A percentile compares a stretch with the other conserved stretches of the same genome.
Conservation (phyloP, 2,888 invertebrate species). For the Orthonevra nobilis region DNA sequence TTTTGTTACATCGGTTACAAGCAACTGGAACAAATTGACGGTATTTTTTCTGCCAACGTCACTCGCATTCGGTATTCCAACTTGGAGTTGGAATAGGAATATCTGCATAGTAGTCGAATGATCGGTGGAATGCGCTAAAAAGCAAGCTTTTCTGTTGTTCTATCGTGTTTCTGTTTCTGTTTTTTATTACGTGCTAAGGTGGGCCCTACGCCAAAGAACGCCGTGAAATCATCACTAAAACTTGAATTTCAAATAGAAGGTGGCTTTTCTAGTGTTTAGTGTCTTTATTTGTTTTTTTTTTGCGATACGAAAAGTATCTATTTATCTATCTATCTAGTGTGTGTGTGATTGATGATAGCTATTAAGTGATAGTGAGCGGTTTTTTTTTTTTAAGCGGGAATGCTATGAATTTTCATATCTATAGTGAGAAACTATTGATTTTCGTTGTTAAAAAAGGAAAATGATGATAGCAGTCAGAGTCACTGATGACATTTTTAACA, state of each 20-base stretch:
- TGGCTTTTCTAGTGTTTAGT: conserved; percentile 15
- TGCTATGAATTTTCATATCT: conserved; percentile 19
- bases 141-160: too few species aligned
- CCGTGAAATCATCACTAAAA: conserved; percentile 55
- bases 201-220: conserved; percentile 44
- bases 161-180: too few species aligned
- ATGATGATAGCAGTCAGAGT: too few species aligned
- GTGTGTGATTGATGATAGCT: conserved; percentile 51
- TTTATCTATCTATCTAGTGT: conserved; percentile 24
- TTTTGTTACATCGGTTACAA: background rate
- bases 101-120: conserved; percentile 21
- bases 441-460: too few species aligned
- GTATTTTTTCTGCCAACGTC: conserved; percentile 52
- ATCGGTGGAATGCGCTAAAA: conserved; percentile 19
- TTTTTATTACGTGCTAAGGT: conserved; percentile 47
- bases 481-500: too few species aligned
- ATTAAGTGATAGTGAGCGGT: conserved; percentile 16
- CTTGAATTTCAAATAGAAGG: conserved; percentile 12
- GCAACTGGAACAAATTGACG: conserved; percentile 49
- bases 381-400: conserved; percentile 35
- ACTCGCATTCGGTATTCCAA: conserved; percentile 1
- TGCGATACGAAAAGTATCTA: conserved; percentile 9
- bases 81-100: background rate
- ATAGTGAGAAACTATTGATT: conserved; percentile 45
- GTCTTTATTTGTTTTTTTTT: conserved; percentile 4